These are phyloP conservation scores for Apomyelois bistriatella DNA, from an alignment of 2,888 invertebrate species.

Conservation along the genomic window DNA sequence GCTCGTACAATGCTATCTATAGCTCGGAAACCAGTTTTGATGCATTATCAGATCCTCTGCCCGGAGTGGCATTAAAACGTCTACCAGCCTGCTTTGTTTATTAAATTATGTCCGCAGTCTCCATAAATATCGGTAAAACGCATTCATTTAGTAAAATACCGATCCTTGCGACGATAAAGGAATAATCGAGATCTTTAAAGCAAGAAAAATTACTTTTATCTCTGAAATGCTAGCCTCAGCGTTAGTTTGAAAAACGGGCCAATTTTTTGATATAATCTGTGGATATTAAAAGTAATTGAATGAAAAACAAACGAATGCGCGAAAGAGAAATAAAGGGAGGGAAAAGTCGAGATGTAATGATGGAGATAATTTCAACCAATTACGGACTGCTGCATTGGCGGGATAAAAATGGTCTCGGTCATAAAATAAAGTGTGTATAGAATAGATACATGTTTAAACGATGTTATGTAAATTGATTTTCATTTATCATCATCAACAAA, in stretches of 20 bases:
- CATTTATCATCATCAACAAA: too few species aligned
- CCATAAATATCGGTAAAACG: slow-evolving; percentile 69
- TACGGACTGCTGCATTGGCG: slow-evolving; percentile 74
- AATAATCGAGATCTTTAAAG: not conserved
- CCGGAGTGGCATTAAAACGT: slow-evolving; percentile 74
- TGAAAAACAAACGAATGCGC: slow-evolving; percentile 72
- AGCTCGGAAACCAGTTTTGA: slow-evolving; percentile 72
- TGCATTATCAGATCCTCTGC: slow-evolving; percentile 74
- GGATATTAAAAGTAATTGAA: slow-evolving; percentile 72
- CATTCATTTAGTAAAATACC: slow-evolving; percentile 78
- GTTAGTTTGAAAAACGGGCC: slow-evolving; percentile 31
- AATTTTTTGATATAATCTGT: slow-evolving; percentile 46
- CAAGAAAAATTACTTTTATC: slow-evolving; percentile 50
- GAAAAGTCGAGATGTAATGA: slow-evolving; percentile 76
- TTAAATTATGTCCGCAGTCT: slow-evolving; percentile 76
- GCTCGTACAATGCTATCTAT: slow-evolving; percentile 76
- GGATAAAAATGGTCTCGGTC: slow-evolving; percentile 65
- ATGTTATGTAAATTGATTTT: too few species aligned
- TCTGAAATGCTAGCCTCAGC: slow-evolving; percentile 29
- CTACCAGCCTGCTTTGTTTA: slow-evolving; percentile 74
- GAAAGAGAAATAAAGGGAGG: slow-evolving; percentile 65
- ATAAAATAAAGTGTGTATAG: not conserved
- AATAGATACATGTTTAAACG: too few species aligned
- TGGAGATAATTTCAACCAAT: slow-evolving; percentile 77
- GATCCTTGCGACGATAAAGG: slow-evolving; percentile 65